Conservation (phyloP, 2,888 invertebrate genomes). For the Campaea margaritaria region DNA sequence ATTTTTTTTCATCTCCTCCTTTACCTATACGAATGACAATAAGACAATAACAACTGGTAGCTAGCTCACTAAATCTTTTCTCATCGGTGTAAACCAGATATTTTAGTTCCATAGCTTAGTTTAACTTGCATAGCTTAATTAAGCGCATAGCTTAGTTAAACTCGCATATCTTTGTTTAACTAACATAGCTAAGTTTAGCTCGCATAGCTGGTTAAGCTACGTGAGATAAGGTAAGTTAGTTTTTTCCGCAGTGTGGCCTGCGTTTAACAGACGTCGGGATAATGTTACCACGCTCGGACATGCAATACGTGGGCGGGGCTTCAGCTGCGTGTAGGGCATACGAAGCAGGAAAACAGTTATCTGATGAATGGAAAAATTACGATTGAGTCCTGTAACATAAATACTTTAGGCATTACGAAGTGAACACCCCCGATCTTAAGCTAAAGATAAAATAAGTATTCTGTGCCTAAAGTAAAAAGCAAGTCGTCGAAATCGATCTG, state of each 20-base stretch:
- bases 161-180: too few relatives aligned
- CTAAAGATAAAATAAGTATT: not conserved
- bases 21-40: too few relatives aligned
- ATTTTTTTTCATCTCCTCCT: too few relatives aligned
- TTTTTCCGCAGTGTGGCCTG: not conserved
- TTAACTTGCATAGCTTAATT: too few relatives aligned
- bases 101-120: too few relatives aligned
- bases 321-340: constrained; percentile 17
- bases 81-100: too few relatives aligned
- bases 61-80: too few relatives aligned
- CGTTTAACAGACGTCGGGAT: constrained; percentile 11
- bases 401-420: constrained; percentile 12
- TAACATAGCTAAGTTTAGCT: too few relatives aligned
- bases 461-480: not conserved
- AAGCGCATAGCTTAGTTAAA: too few relatives aligned
- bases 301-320: constrained; percentile 20
- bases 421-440: constrained; percentile 4
- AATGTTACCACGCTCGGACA: constrained; percentile 9
- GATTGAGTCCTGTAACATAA: constrained; percentile 19
- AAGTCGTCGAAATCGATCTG: constrained; percentile 15
- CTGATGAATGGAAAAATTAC: constrained; percentile 29
- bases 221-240: too few relatives aligned
- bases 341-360: constrained; percentile 28
- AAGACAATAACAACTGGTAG: too few relatives aligned
- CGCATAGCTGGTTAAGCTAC: too few relatives aligned